These are phyloP conservation scores for Melanotaenia duboulayi DNA, from an alignment of 2,113 vertebrate species.

Conservation along the genomic window DNA sequence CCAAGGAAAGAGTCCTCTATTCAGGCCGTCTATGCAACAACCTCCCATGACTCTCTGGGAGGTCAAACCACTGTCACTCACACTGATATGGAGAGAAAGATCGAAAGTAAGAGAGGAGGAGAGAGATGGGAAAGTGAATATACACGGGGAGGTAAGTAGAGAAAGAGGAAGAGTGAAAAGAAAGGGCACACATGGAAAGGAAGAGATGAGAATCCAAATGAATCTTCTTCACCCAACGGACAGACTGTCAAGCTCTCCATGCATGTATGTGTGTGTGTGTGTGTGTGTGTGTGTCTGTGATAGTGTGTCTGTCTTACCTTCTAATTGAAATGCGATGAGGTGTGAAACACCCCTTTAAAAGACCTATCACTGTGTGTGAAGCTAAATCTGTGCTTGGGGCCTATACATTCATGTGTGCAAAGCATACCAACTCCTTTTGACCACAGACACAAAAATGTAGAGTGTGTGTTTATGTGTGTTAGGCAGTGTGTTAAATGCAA, in stretches of 20 bases:
- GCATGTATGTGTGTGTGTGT: slow-evolving; percentile 33
- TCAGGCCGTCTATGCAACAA: slow-evolving; percentile 58
- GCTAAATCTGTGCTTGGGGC: slow-evolving; percentile 58
- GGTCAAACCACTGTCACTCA: slow-evolving; percentile 78
- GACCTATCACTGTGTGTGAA: slow-evolving; percentile 72
- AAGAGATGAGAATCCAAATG: slow-evolving; percentile 81
- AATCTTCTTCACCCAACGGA: slow-evolving; percentile 77
- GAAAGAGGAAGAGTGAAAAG: slow-evolving; percentile 59
- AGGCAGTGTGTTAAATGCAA: slow-evolving; percentile 16
- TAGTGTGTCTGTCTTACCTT: slow-evolving; percentile 69
- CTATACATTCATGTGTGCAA: slow-evolving; percentile 34
- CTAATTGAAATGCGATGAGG: slow-evolving; percentile 83
- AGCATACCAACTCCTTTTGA: slow-evolving; percentile 59
- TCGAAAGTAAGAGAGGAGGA: slow-evolving; percentile 16
- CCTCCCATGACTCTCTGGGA: slow-evolving; percentile 68
- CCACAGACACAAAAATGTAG: slow-evolving; percentile 31
- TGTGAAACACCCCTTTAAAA: slow-evolving; percentile 81
- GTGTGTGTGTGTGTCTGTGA: slow-evolving; percentile 57
- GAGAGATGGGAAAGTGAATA: slow-evolving; percentile 53
- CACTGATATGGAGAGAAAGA: slow-evolving; percentile 68
- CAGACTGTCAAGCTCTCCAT: slow-evolving; percentile 67
- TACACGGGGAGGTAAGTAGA: slow-evolving; percentile 53
- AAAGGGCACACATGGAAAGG: slow-evolving; percentile 67
- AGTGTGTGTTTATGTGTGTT: slow-evolving; percentile 16
- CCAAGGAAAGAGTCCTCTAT: slow-evolving; percentile 52